Evolutionary conservation across 2,797 vertebrate species (phyloP), one percentile per base, ranked within the genome.

Genomic region (Clarias pachynema): DNA sequence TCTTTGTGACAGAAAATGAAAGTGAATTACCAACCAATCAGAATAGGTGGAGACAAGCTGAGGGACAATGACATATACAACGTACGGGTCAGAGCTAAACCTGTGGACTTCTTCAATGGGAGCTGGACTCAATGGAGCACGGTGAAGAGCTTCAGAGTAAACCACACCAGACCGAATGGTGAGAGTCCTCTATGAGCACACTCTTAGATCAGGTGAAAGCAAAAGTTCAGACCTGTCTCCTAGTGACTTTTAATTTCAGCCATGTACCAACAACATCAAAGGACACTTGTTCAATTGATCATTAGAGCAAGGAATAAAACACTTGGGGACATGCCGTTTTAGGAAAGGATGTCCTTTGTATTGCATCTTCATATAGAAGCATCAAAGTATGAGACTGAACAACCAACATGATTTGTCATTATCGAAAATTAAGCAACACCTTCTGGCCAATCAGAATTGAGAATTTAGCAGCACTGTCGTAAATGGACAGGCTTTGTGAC

Each of bases 41-140:
- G 0, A 5, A 72, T 89, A 44, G 49, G 20, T 16, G 66, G 1
- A 57, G 56, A 86, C 0, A 65, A 0, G 49, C 49, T 87, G 34
- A 56, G 1, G 74, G 81, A 59, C 26, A 79, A 57, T 53, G 73
- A 83, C 3, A 34, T 80, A 57, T 88, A 90, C 37, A 6, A 66
- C 0, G 91, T 94, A 40, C 84, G 3, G 16, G 93, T 91, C 20
- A 81, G 92, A 62, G 89, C 93, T 0, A 84, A 90, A 56, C 94
- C 94, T 0, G 0, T 0, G 0, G 0, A 0, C 0, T 1, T 0
- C 5, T 88, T 94, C 10, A 0, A 66, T 9, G 94, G 95, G 0
- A 87, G 15, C 57, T 96, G 95, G 95, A 95, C 94, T 49, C 88
- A 91, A 0, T 96, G 95, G 95, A 94, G 95, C 3, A 0, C 81